phyloP scores from a whole-genome alignment of 2,888 invertebrate species.

The Caenorhabditis japonica region DNA sequence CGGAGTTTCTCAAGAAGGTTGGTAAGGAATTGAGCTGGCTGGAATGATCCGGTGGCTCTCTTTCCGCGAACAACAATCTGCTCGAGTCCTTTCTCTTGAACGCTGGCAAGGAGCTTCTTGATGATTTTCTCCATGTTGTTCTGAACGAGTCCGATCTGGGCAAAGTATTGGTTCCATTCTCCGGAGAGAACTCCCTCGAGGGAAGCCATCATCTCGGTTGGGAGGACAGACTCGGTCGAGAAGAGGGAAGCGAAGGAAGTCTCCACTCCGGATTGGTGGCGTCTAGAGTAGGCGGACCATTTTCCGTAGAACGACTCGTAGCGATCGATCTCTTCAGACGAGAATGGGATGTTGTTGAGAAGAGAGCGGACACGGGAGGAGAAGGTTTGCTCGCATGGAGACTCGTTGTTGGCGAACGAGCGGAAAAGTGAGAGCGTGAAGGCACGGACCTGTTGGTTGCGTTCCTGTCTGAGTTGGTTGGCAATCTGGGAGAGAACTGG shows the following conservation, averaged over 20 bases:
- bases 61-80: constrained; percentile 62
- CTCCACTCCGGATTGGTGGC: constrained; percentile 55
- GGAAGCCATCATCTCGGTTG: constrained; percentile 63
- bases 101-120: constrained; percentile 46
- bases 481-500: constrained; percentile 68
- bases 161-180: constrained; percentile 61
- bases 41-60: constrained; percentile 54
- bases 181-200: constrained; percentile 68
- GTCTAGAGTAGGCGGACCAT: constrained; percentile 58
- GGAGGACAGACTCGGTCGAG: constrained; percentile 67
- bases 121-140: constrained; percentile 60
- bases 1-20: constrained; percentile 54
- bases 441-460: constrained; percentile 65
- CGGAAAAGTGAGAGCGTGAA: constrained; percentile 67
- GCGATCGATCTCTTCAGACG: constrained; percentile 41
- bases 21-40: constrained; percentile 55
- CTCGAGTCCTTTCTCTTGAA: constrained; percentile 57
- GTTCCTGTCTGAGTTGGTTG: constrained; percentile 60
- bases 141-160: constrained; percentile 60
- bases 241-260: constrained; percentile 63
- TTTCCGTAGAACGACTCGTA: constrained; percentile 56
- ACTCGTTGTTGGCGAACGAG: constrained; percentile 61
- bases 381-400: constrained; percentile 64
- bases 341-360: constrained; percentile 61
- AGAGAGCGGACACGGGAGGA: constrained; percentile 50